Base-by-base conservation (phyloP, 2,888 invertebrate genomes). In the Diarsia rubi region DNA sequence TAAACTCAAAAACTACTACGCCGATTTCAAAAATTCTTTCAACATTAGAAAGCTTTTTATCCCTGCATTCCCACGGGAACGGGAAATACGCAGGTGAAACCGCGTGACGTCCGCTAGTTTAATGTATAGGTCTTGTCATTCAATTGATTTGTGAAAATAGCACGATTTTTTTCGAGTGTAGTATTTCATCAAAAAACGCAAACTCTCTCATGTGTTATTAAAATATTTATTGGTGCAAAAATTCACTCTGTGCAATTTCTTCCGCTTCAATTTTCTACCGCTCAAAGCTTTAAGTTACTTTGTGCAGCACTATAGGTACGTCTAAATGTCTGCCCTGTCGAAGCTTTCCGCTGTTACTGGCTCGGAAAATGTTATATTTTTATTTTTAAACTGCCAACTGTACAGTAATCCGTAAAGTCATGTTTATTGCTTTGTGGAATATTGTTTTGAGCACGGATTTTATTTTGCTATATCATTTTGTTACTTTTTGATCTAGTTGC, bases 261-360 rank as follows among this genome's bases (percentile, higher is more conserved):
- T 57, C 3, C 37, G 45, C n/a, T 78, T 1, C 45, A 27, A 27
- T 64, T 52, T 59, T 21, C 59, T n/a, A 27, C 45, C 59, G 49
- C 37, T 31, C 63, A 63, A 64, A 44, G 42, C 71, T 6, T 37
- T 37, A 37, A 62, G 21, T 78, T 42, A 24, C 69, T 64, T 78
- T 72, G 72, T 79, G 47, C 64, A 59, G 65, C 5, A 72, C 44
- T 49, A 52, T 37, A 64, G 45, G 69, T 54, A 64, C 52, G 69
- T 54, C 47, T 27, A 71, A 78, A 79, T 47, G 45, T 47, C n/a
- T 52, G 11, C 27, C 71, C 9, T 79, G 57, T 79, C 65, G 42
- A 65, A 71, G 63, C 44, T 47, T 45, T 59, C 49, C 49, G 49
- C 45, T 72, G 37, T 45, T n/a, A 21, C 21, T 27, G 31, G 31